Evolutionary conservation across 2,113 vertebrate species (phyloP).

Genomic region (Gnathonemus echidnorhynchus): DNA sequence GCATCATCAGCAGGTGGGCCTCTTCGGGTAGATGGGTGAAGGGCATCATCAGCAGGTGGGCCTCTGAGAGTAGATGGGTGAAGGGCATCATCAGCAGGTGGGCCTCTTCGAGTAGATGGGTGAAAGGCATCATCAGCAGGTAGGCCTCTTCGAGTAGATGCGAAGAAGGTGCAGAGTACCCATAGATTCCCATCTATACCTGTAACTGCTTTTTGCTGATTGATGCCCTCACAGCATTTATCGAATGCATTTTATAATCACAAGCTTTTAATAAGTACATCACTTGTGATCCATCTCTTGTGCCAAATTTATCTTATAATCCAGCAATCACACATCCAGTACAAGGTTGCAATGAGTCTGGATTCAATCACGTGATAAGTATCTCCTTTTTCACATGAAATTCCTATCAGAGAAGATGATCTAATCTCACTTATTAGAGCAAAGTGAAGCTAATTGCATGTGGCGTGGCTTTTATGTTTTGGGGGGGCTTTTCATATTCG

Average conservation of each 20-base stretch:
- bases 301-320: not conserved
- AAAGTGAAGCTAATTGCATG: not conserved
- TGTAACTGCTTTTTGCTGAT: not conserved
- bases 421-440: not conserved
- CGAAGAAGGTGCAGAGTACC: not conserved
- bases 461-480: not conserved
- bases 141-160: not conserved
- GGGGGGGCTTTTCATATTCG: not conserved
- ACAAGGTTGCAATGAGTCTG: not conserved
- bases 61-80: not conserved
- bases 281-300: not conserved
- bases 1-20: not conserved
- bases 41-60: not conserved
- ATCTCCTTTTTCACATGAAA: not conserved
- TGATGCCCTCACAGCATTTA: not conserved
- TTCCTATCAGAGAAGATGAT: not conserved
- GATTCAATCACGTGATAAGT: not conserved
- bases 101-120: not conserved
- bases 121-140: not conserved
- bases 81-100: not conserved
- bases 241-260: not conserved
- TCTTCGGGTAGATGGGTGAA: not conserved
- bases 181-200: not conserved
- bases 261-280: not conserved
- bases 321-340: not conserved